phyloP scores from a whole-genome alignment of 2,113 vertebrate species.

The Gavia stellata region DNA sequence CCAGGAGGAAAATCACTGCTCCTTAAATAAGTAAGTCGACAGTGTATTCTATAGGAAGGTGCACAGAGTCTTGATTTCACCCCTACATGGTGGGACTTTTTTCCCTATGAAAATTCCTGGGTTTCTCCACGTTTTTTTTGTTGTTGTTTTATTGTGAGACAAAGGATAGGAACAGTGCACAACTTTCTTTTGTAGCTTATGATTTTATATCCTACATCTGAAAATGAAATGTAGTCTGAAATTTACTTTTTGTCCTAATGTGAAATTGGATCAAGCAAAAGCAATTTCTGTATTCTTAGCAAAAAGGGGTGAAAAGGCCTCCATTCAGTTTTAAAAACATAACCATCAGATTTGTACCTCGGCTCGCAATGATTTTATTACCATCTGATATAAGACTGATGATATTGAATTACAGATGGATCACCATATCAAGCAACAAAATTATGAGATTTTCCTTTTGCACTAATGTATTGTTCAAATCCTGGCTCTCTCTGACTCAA shows the following conservation, averaged over 20 bases:
- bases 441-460: constrained; percentile 19
- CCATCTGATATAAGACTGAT: neutral
- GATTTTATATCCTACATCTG: neutral
- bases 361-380: constrained; percentile 22
- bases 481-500: neutral
- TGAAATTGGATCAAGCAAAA: constrained; percentile 46
- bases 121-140: neutral
- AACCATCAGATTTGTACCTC: constrained; percentile 1
- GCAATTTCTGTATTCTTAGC: neutral
- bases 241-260: constrained; percentile 31
- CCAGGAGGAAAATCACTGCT: neutral
- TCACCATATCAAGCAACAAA: constrained; percentile 8
- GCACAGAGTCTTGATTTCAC: neutral
- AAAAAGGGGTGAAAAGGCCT: neutral
- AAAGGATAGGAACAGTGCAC: neutral
- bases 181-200: neutral
- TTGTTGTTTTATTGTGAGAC: neutral
- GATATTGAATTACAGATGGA: constrained; percentile 44
- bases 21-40: neutral
- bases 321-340: neutral
- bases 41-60: neutral
- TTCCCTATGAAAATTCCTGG: neutral
- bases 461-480: constrained; percentile 29
- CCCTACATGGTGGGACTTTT: neutral
- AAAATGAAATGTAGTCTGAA: constrained; percentile 47